A percentile compares a stretch with the other conserved stretches of the same genome.
Evolutionary conservation across 2,888 invertebrate genomes (phyloP).

Genomic region (Tipula confusa): DNA sequence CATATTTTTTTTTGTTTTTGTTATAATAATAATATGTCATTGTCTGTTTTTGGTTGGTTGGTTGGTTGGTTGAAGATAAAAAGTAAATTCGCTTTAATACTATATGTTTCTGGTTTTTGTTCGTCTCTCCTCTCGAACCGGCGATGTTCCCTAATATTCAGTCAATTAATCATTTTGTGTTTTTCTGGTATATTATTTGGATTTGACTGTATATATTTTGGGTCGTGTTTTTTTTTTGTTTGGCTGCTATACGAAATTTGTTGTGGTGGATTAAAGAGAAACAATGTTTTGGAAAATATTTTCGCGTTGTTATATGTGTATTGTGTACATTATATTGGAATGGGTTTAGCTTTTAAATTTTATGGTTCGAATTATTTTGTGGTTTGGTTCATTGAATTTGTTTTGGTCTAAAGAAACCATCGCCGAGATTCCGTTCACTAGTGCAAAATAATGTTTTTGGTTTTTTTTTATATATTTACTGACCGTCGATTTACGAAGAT

Average conservation of each 20-base stretch:
- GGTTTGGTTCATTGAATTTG: background rate
- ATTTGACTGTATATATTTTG: background rate
- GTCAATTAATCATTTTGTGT: background rate
- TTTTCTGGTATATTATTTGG: background rate
- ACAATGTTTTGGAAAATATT: background rate
- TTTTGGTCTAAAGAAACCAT: background rate
- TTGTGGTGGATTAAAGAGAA: background rate
- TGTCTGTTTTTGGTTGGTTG: background rate
- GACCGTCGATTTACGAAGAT: too few species aligned
- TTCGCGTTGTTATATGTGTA: too few species aligned
- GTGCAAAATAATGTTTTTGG: too few species aligned
- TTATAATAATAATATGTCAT: background rate
- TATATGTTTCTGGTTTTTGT: background rate
- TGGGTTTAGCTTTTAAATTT: background rate
- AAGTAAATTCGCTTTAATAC: background rate
- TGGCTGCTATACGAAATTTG: background rate
- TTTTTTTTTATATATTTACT: too few species aligned
- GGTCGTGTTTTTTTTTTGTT: background rate
- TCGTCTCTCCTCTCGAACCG: background rate
- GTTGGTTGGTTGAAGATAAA: background rate
- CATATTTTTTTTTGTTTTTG: background rate
- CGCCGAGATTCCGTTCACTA: too few species aligned
- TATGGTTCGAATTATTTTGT: background rate
- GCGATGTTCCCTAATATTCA: background rate
- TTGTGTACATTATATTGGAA: background rate